Evolutionary conservation across 2,113 vertebrate species (phyloP).

Genomic region (Monarcha castaneiventris): DNA sequence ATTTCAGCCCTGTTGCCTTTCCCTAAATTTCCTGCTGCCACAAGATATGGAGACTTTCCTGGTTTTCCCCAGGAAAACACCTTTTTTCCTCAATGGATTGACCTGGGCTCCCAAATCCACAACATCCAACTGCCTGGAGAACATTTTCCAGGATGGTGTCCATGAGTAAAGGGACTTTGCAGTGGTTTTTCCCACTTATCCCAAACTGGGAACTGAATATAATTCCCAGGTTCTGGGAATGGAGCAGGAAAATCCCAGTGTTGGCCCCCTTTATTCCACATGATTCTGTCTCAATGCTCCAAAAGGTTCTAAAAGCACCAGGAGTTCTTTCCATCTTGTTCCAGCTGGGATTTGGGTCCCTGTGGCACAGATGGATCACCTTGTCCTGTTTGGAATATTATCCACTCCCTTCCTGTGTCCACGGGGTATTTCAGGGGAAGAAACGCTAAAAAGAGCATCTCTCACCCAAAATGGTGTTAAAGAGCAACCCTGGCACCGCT

Average conservation of each 20-base stretch:
- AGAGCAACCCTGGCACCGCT: not conserved
- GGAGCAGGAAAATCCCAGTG: not conserved
- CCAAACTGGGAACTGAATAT: not conserved
- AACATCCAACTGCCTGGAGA: not conserved
- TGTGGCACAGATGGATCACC: not conserved
- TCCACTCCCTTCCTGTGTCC: not conserved
- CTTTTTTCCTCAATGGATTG: not conserved
- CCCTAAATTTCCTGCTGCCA: not conserved
- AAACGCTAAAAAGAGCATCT: not conserved
- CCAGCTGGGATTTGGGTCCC: not conserved
- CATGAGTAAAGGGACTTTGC: not conserved
- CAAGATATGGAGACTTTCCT: fast-evolving
- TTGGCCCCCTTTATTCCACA: not conserved
- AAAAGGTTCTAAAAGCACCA: not conserved
- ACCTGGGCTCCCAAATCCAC: not conserved
- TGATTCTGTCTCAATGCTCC: not conserved
- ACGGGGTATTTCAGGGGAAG: not conserved
- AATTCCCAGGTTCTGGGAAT: not conserved
- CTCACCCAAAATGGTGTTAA: no score
- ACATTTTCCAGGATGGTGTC: not conserved
- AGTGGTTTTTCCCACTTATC: not conserved
- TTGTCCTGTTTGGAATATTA: not conserved
- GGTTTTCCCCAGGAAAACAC: not conserved
- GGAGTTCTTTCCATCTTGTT: not conserved
- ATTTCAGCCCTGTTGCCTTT: not conserved